These are phyloP conservation scores for Achroia grisella DNA, from an alignment of 1,140 invertebrate genomes.

Conservation along the genomic window DNA sequence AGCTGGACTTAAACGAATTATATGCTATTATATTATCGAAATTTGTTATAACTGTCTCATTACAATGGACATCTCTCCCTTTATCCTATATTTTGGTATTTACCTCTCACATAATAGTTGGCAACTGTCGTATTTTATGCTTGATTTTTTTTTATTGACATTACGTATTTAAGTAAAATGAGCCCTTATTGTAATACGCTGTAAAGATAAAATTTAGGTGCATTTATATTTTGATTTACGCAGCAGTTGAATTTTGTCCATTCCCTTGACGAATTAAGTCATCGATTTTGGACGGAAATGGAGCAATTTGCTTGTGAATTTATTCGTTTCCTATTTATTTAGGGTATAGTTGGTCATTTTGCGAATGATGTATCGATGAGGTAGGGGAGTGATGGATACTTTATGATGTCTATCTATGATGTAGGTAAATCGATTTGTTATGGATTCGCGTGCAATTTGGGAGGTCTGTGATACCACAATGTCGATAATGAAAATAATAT, in stretches of 20 bases:
- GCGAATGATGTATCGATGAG: slow-evolving; percentile 15
- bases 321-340: slow-evolving; percentile 59
- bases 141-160: slow-evolving; percentile 16
- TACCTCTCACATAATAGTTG: slow-evolving; percentile 27
- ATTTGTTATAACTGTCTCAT: slow-evolving; percentile 25
- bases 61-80: slow-evolving; percentile 19
- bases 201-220: slow-evolving; percentile 14
- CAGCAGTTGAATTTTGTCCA: slow-evolving; percentile 31
- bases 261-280: slow-evolving; percentile 54
- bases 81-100: slow-evolving; percentile 38
- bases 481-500: too few species aligned
- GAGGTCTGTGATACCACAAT: background rate
- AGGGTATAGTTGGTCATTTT: slow-evolving; percentile 50
- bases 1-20: slow-evolving; percentile 31
- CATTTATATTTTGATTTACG: slow-evolving; percentile 17
- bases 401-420: slow-evolving; percentile 5
- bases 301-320: slow-evolving; percentile 57
- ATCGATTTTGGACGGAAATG: slow-evolving; percentile 56
- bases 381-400: slow-evolving; percentile 39
- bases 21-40: slow-evolving; percentile 23
- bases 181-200: background rate
- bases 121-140: slow-evolving; percentile 33
- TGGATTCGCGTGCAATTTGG: slow-evolving; percentile 19
- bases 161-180: background rate
- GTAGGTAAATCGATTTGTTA: slow-evolving; percentile 49